Percentiles rank a stretch among this genome's conserved stretches.
phyloP scores from a whole-genome alignment of 2,888 invertebrate species.

The Andricus curvator region DNA sequence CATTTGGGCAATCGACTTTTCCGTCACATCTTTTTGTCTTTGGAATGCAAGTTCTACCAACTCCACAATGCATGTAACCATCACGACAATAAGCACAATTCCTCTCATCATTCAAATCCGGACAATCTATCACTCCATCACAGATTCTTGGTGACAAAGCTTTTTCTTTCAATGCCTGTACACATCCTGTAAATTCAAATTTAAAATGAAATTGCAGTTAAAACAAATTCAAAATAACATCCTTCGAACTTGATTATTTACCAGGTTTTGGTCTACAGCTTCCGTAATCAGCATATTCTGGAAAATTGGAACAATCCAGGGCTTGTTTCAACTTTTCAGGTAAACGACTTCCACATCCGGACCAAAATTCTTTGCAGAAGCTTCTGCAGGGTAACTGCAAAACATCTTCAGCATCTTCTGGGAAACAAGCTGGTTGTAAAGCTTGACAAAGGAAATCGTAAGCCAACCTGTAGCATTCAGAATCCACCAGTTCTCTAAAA shows the following conservation, averaged over 20 bases:
- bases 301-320: slow-evolving; percentile 89
- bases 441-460: slow-evolving; percentile 94
- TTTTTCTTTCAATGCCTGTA: slow-evolving; percentile 85
- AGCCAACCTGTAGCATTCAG: slow-evolving; percentile 92
- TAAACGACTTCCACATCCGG: slow-evolving; percentile 89
- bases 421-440: slow-evolving; percentile 88
- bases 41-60: slow-evolving; percentile 87
- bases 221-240: not conserved
- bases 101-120: slow-evolving; percentile 90
- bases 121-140: slow-evolving; percentile 92
- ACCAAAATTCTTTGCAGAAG: slow-evolving; percentile 91
- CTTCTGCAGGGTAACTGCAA: slow-evolving; percentile 88
- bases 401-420: slow-evolving; percentile 77
- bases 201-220: not conserved
- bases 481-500: slow-evolving; percentile 89
- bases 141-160: slow-evolving; percentile 89
- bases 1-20: slow-evolving; percentile 90
- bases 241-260: slow-evolving; percentile 63
- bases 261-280: slow-evolving; percentile 90
- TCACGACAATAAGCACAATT: slow-evolving; percentile 88
- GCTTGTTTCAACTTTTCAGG: slow-evolving; percentile 85
- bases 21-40: slow-evolving; percentile 88
- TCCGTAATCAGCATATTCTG: slow-evolving; percentile 87
- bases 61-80: slow-evolving; percentile 88
- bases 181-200: slow-evolving; percentile 82